phyloP scores from a whole-genome alignment of 2,113 vertebrate genomes.

The Harpagus bidentatus region DNA sequence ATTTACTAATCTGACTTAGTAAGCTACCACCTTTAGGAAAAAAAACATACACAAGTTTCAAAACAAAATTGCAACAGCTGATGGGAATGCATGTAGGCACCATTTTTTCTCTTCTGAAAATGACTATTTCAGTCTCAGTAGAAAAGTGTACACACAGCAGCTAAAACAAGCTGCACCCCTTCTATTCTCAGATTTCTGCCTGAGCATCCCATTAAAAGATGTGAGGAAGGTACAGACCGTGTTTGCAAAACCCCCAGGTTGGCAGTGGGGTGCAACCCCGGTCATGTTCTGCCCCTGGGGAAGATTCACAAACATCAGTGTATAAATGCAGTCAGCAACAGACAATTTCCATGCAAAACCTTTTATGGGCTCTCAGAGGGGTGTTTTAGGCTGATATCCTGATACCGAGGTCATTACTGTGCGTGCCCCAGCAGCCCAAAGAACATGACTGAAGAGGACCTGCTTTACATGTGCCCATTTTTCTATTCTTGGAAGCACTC shows the following conservation, averaged over 20 bases:
- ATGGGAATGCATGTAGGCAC: neutral
- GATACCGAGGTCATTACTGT: neutral
- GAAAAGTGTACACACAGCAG: neutral
- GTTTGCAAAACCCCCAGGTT: neutral
- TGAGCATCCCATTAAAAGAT: neutral
- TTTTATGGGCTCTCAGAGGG: neutral
- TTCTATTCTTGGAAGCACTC: constrained; percentile 63
- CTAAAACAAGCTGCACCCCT: neutral
- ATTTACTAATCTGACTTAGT: neutral
- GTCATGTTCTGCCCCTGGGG: neutral
- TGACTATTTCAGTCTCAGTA: neutral
- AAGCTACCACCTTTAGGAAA: neutral
- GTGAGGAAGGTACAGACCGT: neutral
- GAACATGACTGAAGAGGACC: constrained; percentile 11
- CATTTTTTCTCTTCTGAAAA: neutral
- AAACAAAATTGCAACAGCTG: neutral
- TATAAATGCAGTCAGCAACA: neutral
- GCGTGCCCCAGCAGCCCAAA: neutral
- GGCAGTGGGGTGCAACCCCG: neutral
- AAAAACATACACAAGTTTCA: neutral
- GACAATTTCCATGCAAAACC: neutral
- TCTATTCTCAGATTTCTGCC: neutral
- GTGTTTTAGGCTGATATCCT: neutral
- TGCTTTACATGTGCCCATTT: neutral
- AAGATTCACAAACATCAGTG: neutral